phyloP scores from a whole-genome alignment of 2,888 invertebrate species.

The Drosophila formosana region DNA sequence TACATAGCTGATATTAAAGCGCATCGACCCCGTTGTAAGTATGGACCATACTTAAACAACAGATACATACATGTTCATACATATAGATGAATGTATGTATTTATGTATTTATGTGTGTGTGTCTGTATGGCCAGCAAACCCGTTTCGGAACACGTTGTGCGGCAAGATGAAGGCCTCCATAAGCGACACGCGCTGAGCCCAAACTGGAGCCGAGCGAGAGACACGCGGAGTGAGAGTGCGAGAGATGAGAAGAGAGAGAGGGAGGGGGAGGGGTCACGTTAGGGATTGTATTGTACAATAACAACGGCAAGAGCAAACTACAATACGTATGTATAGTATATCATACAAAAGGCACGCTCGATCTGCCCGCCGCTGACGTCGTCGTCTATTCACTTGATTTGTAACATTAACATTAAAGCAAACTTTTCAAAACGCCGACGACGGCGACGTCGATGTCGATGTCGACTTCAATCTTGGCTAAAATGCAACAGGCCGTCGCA shows the following conservation, averaged over 20 bases:
- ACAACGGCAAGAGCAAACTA: conserved; percentile 7
- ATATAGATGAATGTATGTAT: conserved; percentile 31
- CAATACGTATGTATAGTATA: conserved; percentile 40
- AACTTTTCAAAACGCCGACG: conserved; percentile 68
- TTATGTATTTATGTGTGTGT: not conserved
- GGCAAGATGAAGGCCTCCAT: conserved; percentile 75
- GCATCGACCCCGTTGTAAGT: conserved; percentile 37
- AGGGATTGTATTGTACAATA: conserved; percentile 40
- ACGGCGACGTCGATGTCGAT: conserved; percentile 20
- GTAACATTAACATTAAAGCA: conserved; percentile 74
- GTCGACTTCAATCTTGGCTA: conserved; percentile 47
- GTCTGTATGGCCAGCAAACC: conserved; percentile 61
- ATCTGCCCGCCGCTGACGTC: conserved; percentile 55
- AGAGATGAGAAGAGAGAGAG: conserved; percentile 1
- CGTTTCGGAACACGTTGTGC: conserved; percentile 75
- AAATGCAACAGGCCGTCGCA: conserved; percentile 56
- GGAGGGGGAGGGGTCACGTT: conserved; percentile 21
- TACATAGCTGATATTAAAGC: conserved; percentile 22
- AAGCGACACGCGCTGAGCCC: conserved; percentile 69
- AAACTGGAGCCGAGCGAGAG: conserved; percentile 28
- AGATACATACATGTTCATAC: conserved; percentile 31
- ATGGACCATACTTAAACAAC: conserved; percentile 31
- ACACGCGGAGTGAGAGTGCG: not conserved
- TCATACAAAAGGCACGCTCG: conserved; percentile 75
- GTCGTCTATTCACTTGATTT: conserved; percentile 76